Evolutionary conservation across 2,888 invertebrate species (phyloP), one percentile per base, ranked within the genome.

Genomic region (Pammene aurita): DNA sequence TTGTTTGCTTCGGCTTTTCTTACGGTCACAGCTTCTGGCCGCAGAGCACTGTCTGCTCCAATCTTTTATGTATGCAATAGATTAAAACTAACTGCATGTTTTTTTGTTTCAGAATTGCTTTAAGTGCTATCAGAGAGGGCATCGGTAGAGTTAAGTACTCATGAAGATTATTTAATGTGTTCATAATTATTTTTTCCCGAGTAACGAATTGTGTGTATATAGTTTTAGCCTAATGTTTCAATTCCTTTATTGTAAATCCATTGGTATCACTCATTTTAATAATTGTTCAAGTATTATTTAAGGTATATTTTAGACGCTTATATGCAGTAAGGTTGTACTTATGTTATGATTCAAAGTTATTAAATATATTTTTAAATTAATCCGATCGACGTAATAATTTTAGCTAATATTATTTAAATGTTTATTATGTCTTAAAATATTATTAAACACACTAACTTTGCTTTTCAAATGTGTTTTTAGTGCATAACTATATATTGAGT

Each of bases 91-190:
- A 48, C 48, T 13, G 11, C 10, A 35, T n/a, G 38, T 26, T 55
- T 34, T 35, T 14, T 18, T 26, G 2, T 69, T 69, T 34, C 69
- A 69, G 69, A 69, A 65, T 50, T 69, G 69, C 69, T 69, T 65
- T 69, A 68, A 54, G 54, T 69, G 57, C 64, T 58, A 38, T 58
- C 46, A 41, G 64, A 41, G 64, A 60, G 64, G 63, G 54, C 69
- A 35, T 54, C 58, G 26, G 50, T 44, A 46, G 42, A 38, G 52
- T 54, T 50, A 50, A 65, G 64, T 64, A 10, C 16, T 38, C 18
- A 18, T 5, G 11, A 69, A 14, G 18, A 0, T 54, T 26, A 58
- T 38, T 26, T 26, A 50, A 64, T 58, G 64, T 60, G 69, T 69
- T 65, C 69, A 69, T 65, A 63, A 18, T 52, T 52, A 34, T 50